Conservation (phyloP, 2,888 invertebrate genomes). For the Lithophane semibrunnea region DNA sequence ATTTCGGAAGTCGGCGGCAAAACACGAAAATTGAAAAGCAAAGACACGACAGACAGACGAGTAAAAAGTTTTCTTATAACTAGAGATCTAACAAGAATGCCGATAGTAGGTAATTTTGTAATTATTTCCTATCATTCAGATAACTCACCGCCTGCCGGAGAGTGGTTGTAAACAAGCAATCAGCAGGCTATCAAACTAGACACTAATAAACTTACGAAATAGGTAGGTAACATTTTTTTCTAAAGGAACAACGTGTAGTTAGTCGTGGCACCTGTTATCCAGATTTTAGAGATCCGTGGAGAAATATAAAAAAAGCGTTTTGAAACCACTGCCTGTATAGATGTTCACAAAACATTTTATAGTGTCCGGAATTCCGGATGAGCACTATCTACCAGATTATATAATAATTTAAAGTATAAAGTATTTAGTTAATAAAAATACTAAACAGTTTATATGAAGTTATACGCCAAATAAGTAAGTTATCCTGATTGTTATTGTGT, state of each 20-base stretch:
- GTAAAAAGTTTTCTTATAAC: not conserved
- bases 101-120: not conserved
- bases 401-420: too few species aligned
- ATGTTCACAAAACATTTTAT: not conserved
- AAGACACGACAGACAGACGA: too few species aligned
- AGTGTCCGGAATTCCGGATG: not conserved
- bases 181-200: constrained; percentile 31
- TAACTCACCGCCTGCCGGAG: not conserved
- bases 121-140: constrained; percentile 19
- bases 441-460: not conserved
- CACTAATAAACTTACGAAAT: constrained; percentile 42
- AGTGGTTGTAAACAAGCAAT: constrained; percentile 41
- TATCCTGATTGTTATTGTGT: not conserved
- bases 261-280: constrained; percentile 31
- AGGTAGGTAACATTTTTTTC: constrained; percentile 11
- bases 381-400: too few species aligned
- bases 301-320: not conserved
- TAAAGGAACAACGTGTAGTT: constrained; percentile 20
- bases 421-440: not conserved
- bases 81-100: not conserved
- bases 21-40: too few species aligned
- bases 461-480: too few species aligned
- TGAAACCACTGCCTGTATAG: not conserved
- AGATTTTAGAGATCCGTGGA: constrained; percentile 35
- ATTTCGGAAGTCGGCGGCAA: too few species aligned